Conservation (phyloP, 2,888 invertebrate species). For the Drosophila meridiana region DNA sequence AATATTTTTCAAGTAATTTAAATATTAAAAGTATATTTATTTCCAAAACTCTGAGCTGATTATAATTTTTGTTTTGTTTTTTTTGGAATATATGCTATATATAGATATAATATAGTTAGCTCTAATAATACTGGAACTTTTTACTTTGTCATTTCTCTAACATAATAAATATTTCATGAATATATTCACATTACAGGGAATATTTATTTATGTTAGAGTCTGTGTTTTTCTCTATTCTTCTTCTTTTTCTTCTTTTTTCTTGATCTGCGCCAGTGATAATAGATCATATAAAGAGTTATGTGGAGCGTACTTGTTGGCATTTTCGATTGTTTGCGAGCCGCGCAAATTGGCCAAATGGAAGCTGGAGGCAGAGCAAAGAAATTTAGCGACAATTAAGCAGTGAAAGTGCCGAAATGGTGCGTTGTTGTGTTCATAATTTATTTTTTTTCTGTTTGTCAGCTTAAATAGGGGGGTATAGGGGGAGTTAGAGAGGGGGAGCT, state of each 20-base stretch:
- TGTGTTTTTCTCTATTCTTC: not conserved
- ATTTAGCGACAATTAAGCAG: slow-evolving; percentile 76
- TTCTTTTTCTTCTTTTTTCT: not conserved
- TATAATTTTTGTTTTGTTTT: too few relatives aligned
- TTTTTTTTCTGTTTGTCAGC: slow-evolving; percentile 28
- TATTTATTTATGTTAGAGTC: not conserved
- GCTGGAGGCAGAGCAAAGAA: slow-evolving; percentile 46
- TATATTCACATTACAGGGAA: not conserved
- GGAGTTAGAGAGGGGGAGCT: not conserved
- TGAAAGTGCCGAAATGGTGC: slow-evolving; percentile 67
- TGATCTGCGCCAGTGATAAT: not conserved
- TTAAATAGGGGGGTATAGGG: not conserved
- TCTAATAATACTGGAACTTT: too few relatives aligned
- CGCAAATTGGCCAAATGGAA: slow-evolving; percentile 20
- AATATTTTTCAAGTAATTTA: too few relatives aligned
- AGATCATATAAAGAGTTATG: slow-evolving; percentile 3
- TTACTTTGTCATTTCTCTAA: too few relatives aligned
- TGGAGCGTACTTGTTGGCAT: slow-evolving; percentile 19
- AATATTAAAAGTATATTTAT: too few relatives aligned
- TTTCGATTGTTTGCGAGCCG: slow-evolving; percentile 13
- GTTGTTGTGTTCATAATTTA: slow-evolving; percentile 12
- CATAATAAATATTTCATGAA: too few relatives aligned
- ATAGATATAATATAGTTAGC: too few relatives aligned
- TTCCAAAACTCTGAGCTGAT: too few relatives aligned
- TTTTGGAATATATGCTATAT: too few relatives aligned